Evolutionary conservation across 2,113 vertebrate genomes (phyloP).

Genomic region (Tursiops truncatus): DNA sequence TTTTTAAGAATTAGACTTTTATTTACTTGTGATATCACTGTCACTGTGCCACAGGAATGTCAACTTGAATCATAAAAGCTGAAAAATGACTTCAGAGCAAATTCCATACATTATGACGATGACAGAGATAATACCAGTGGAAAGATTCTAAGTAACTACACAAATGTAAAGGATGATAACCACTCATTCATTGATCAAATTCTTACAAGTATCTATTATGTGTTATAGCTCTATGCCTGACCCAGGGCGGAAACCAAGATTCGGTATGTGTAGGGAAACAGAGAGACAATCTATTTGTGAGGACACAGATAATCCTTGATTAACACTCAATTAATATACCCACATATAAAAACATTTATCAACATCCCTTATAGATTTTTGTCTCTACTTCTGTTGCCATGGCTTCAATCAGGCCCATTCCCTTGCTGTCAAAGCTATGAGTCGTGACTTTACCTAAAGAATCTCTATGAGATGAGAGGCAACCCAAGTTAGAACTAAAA

Average conservation of each 20-base stretch:
- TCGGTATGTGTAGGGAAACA: background rate
- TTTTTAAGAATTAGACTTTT: background rate
- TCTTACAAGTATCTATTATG: background rate
- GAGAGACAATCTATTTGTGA: background rate
- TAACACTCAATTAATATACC: background rate
- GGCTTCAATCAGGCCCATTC: background rate
- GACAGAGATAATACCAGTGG: background rate
- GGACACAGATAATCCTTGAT: background rate
- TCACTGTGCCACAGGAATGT: background rate
- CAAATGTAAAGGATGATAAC: background rate
- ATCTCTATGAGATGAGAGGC: background rate
- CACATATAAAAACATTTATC: background rate
- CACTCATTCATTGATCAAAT: background rate
- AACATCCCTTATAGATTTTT: background rate
- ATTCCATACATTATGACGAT: background rate
- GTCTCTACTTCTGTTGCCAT: background rate
- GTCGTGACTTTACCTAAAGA: background rate
- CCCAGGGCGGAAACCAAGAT: background rate
- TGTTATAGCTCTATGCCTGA: background rate
- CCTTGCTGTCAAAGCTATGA: background rate
- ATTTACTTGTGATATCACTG: background rate
- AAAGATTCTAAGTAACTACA: background rate
- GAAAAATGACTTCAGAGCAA: background rate
- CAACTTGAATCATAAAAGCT: slow-evolving; percentile 8
- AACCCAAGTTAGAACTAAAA: background rate